These are phyloP conservation scores for Engystomops pustulosus DNA, from an alignment of 2,113 vertebrate species.

Conservation along the genomic window DNA sequence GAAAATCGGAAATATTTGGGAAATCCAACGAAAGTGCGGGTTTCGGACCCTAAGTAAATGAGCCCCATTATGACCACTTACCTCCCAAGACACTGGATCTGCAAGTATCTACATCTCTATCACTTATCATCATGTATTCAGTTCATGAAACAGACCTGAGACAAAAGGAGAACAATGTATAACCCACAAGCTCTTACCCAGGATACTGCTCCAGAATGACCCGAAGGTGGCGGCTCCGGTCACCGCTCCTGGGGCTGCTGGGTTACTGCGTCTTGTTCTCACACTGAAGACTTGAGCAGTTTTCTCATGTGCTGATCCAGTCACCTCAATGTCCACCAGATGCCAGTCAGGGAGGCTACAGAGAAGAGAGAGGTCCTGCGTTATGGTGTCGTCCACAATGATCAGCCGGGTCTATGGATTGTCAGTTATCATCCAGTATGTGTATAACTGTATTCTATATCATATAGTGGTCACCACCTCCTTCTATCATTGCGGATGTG, in stretches of 20 bases:
- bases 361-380: not conserved
- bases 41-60: no score
- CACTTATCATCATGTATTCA: no score
- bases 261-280: conserved; percentile 80
- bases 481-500: no score
- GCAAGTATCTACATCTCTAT: no score
- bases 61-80: no score
- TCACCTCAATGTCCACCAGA: conserved; percentile 85
- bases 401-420: no score
- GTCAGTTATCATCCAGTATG: no score
- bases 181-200: conserved; percentile 69
- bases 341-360: conserved; percentile 81
- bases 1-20: no score
- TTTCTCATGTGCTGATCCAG: conserved; percentile 63
- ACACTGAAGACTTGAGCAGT: conserved; percentile 75
- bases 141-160: not conserved
- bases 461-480: no score
- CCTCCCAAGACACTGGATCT: no score
- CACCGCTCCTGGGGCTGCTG: conserved; percentile 80
- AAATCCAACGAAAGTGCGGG: no score
- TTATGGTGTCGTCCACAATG: not conserved
- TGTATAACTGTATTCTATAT: no score
- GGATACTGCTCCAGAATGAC: conserved; percentile 88
- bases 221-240: conserved; percentile 84
- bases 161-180: not conserved